A percentile compares a stretch with the other conserved stretches of the same genome.
Conservation (phyloP, 2,888 invertebrate genomes). For the Cryptus armator region DNA sequence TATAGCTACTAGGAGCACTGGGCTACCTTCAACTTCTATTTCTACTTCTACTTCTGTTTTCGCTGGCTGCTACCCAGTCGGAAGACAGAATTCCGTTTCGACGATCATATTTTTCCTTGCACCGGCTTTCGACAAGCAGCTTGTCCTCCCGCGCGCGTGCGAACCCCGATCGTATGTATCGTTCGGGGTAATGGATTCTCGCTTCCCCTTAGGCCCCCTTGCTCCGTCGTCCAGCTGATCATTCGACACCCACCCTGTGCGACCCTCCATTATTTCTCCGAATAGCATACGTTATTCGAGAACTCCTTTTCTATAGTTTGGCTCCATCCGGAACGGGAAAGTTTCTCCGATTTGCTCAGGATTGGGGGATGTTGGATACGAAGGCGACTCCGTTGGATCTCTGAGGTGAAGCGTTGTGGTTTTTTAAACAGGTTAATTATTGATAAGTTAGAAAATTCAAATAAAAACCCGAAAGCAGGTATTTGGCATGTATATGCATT, state of each 20-base stretch:
- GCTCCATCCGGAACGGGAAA: conserved; percentile 1
- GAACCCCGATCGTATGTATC: conserved; percentile 26
- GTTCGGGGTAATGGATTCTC: conserved; percentile 58
- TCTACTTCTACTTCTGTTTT: not conserved
- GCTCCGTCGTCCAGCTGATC: conserved; percentile 11
- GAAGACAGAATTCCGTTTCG: conserved; percentile 18
- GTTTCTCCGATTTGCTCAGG: conserved; percentile 15
- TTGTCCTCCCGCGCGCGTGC: not conserved
- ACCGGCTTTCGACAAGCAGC: conserved; percentile 44
- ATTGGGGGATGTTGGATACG: not conserved
- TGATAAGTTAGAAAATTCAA: no score
- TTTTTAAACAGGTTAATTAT: no score
- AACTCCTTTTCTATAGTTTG: not conserved
- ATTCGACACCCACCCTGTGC: conserved; percentile 15
- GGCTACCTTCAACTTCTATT: conserved; percentile 4
- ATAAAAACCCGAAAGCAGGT: no score
- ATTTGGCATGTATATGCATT: no score
- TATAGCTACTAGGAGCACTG: not conserved
- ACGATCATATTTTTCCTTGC: conserved; percentile 47
- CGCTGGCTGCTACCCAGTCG: not conserved
- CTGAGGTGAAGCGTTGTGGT: not conserved
- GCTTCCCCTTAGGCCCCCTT: conserved; percentile 41
- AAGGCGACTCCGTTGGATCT: not conserved
- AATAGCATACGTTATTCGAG: conserved; percentile 62
- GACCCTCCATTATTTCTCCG: conserved; percentile 56